Evolutionary conservation across 2,113 vertebrate genomes (phyloP).

Genomic region (Opisthocomus hoazin): DNA sequence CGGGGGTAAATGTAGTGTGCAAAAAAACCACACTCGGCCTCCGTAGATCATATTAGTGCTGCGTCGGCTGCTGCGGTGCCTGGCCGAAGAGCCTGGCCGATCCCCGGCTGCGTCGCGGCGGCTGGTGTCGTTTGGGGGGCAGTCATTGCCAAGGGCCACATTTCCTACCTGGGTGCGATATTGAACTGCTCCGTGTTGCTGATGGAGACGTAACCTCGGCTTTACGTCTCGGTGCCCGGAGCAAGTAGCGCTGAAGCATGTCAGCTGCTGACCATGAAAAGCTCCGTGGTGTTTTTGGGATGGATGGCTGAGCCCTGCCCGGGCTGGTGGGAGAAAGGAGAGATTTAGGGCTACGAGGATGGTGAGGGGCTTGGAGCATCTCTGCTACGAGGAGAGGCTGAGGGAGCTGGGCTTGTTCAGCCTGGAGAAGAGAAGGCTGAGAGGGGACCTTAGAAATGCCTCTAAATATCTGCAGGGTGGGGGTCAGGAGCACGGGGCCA

Average conservation of each 20-base stretch:
- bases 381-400: too few species aligned
- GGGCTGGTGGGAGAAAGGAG: neutral
- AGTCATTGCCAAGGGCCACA: neutral
- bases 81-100: neutral
- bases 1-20: neutral
- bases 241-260: neutral
- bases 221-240: neutral
- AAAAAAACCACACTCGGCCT: rapidly evolving
- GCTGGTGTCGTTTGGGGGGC: neutral
- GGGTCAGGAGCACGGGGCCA: too few species aligned
- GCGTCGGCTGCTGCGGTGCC: neutral
- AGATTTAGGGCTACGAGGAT: too few species aligned
- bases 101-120: neutral
- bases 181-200: rapidly evolving
- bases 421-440: too few species aligned
- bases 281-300: rapidly evolving
- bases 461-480: too few species aligned
- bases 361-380: too few species aligned
- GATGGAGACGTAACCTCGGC: neutral
- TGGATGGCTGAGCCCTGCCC: neutral
- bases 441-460: too few species aligned
- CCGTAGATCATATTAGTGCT: rapidly evolving
- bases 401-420: too few species aligned
- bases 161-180: neutral
- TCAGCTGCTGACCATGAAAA: neutral